Evolutionary conservation across 2,888 invertebrate genomes (phyloP), one percentile per base, ranked within the genome.

Genomic region (Lithosia quadra): DNA sequence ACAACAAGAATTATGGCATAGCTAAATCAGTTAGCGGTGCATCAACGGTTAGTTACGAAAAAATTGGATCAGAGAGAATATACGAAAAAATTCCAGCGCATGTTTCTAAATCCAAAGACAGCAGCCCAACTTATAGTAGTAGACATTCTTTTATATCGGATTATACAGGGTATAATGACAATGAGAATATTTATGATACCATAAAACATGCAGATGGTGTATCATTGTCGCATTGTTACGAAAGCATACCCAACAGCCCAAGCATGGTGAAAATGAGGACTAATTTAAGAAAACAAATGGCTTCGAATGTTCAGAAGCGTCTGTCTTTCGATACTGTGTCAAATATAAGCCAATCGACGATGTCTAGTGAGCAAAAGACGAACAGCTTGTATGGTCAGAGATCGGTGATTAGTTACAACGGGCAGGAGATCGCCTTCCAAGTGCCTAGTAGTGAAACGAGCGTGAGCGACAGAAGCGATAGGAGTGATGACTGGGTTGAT

Each of bases 401-500:
- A 67, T 95, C 95, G 24, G 92, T 95, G 69, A 86, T 94, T 63
- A 95, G 93, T 79, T 95, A 91, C 83, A 94, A 92, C 65, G 94
- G 94, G 0, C 95, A 95, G 69, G 95, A 95, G 84, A 91, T 95
- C 59, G 92, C 93, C 11, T 94, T 94, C 77, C 95, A 93, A 79
- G 95, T 95, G 36, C 95, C 95, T 11, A 95, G 95, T 75, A 96
- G 96, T 78, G 96, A 96, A 81, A 91, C 95, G 34, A 96, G 96
- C 80, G 94, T 93, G 63, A 96, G 96, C 78, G 96, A 96, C 78
- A 90, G 95, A 9, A 96, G 96, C 76, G 96, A 96, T 78, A 91
- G 96, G 22, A 96, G 96, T 74, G 96, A 97, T 74, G 96, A 96
- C 80, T 97, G 96, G 96, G 95, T 96, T 56, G 96, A 96, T 81